Conservation (phyloP, 1,140 invertebrate species). For the Aphaenogaster rudis region DNA sequence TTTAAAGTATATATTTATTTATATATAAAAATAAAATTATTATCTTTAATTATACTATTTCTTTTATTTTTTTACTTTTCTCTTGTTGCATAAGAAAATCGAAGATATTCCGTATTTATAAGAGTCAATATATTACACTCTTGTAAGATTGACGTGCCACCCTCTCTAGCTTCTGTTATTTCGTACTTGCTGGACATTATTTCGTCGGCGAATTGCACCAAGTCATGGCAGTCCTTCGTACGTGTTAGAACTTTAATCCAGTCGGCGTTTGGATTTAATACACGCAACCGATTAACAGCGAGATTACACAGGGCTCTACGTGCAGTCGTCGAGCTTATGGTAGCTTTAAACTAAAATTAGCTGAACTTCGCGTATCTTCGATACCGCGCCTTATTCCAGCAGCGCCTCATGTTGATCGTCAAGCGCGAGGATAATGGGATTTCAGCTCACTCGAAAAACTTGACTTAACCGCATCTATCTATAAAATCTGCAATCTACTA, state of each 20-base stretch:
- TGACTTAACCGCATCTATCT: constrained; percentile 36
- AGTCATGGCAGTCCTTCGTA: constrained; percentile 58
- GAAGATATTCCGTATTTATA: constrained; percentile 14
- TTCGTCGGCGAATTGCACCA: constrained; percentile 50
- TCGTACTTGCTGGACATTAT: constrained; percentile 57
- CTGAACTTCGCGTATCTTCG: constrained; percentile 62
- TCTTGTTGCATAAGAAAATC: background rate
- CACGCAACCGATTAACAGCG: constrained; percentile 62
- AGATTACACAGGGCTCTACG: constrained; percentile 62
- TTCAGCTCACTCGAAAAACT: constrained; percentile 48
- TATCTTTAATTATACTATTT: background rate
- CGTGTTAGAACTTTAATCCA: constrained; percentile 63
- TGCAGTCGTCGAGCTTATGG: constrained; percentile 64
- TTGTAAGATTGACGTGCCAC: constrained; percentile 33
- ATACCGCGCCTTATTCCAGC: constrained; percentile 52
- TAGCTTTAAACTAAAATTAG: constrained; percentile 67
- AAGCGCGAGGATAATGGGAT: constrained; percentile 34
- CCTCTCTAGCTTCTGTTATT: constrained; percentile 15
- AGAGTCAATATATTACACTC: background rate
- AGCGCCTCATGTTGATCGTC: constrained; percentile 52
- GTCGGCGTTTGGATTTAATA: constrained; percentile 61
- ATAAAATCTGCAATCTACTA: background rate
- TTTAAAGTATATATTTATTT: background rate
- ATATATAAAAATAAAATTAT: background rate
- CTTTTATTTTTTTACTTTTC: background rate